Evolutionary conservation across 2,113 vertebrate genomes (phyloP), one percentile per base, ranked within the genome.

Genomic region (Pomatorhinus ruficollis): DNA sequence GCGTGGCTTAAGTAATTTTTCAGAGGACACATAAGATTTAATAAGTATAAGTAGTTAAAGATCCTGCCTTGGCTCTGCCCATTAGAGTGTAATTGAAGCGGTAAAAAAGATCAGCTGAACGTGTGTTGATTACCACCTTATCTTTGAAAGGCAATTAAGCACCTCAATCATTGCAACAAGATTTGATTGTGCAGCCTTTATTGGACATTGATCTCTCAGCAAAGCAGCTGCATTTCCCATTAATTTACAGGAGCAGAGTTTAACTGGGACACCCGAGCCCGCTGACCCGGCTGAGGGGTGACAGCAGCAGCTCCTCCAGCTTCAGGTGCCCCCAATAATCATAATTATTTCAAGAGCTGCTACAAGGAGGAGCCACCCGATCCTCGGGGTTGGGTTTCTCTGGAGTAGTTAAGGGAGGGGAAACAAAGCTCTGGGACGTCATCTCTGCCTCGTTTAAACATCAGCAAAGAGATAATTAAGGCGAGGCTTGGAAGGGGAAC

Each of bases 1-100:
- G 96, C 86, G 83, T 95, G 94, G 97, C 96, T 98, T 97, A 96
- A 97, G 98, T 97, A 98, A 98, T 98, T 98, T 99, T 98, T 98
- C 98, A 98, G 98, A 97, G 98, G 97, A 97, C 98, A 98, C 84
- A 49, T 98, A 98, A 98, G 98, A 99, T 99, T 98, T 99, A 99
- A 99, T 98, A 98, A 98, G 98, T 95, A 96, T 98, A 98, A 98
- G 98, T 99, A 99, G 99, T 99, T 99, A 99, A 99, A 99, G 98
- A 99, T 99, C 98, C 98, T 98, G 98, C 98, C 98, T 98, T 97
- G 98, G 98, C 98, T 98, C 98, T 98, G 97, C 98, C 98, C 98
- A 99, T 98, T 49, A 49, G 97, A 94, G 98, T 97, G 98, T 98
- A 99, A 99, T 99, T 99, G 98, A 99, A 98, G 98, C 98, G 97